Evolutionary conservation across 1,140 invertebrate species (phyloP), one percentile per base, ranked within the genome.

Genomic region (Solen grandis): DNA sequence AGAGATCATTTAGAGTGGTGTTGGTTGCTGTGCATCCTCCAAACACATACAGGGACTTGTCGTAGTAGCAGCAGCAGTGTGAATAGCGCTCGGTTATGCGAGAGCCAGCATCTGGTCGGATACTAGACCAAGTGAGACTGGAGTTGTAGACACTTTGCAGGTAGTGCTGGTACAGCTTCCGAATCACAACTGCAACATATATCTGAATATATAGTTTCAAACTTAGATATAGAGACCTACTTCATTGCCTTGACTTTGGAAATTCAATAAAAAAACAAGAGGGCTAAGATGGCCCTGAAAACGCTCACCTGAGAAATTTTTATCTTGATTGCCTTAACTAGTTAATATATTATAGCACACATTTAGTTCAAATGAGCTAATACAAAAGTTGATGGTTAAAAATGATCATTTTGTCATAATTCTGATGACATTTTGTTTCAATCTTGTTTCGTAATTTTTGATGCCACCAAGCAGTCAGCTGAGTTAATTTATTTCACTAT

Each of bases 1-100:
- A 99, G 10, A 99, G 93, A 93, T 99, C 98, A 94, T 99, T 99
- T 88, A 99, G 99, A 13, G 98, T 97, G 25, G 98, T 99, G 86
- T 95, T 96, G 46, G 96, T 96, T 36, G 96, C 96, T n/a, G 97
- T 98, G 85, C 97, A 98, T 0, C 98, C 98, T 60, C 98, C 98
- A 94, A 99, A 99, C 36, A 99, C 95, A 91, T 97, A 99, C 96
- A 99, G 96, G 2, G 87, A 88, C 73, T 88, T 88, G 57, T 90
- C 84, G 90, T 95, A 94, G 73, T 96, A 95, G 88, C 96, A 97
- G 55, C 97, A 96, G 82, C 96, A 95, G 94, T 99, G 97, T 0
- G 97, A 98, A 93, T 97, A 98, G 81, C 97, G 94, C 91, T 97
- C 97, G 3, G 96, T 95, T 83, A 98, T 74, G 10, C 77, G 79